These are phyloP conservation scores for Lobophora halterata DNA, from an alignment of 2,888 invertebrate genomes.

Conservation along the genomic window DNA sequence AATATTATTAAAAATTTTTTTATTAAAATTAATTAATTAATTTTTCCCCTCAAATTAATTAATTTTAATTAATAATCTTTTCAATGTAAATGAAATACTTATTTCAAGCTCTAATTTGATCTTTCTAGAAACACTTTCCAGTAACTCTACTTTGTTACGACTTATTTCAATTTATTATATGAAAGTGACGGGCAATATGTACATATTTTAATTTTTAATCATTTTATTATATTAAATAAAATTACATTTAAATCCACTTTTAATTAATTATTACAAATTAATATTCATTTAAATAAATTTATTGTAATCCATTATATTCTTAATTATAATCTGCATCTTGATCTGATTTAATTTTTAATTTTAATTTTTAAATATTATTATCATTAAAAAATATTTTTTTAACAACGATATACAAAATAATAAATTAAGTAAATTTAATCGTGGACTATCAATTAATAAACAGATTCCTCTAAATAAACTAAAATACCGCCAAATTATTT, in stretches of 20 bases:
- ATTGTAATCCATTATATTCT: conserved; percentile 85
- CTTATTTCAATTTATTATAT: conserved; percentile 85
- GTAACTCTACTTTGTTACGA: conserved; percentile 91
- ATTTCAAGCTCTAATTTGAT: conserved; percentile 83
- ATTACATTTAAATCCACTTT: conserved; percentile 86
- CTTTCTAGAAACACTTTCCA: conserved; percentile 87
- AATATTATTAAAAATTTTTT: conserved; percentile 69
- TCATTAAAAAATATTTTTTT: conserved; percentile 69
- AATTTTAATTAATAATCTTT: conserved; percentile 71
- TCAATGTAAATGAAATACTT: conserved; percentile 86
- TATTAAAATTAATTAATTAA: conserved; percentile 63
- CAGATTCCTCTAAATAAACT: conserved; percentile 86
- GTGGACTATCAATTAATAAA: conserved; percentile 85
- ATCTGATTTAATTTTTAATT: conserved; percentile 82
- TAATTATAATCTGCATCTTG: conserved; percentile 86
- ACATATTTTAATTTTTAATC: conserved; percentile 85
- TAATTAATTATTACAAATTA: conserved; percentile 59
- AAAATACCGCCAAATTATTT: conserved; percentile 86
- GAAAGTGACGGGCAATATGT: conserved; percentile 91
- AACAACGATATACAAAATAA: conserved; percentile 71
- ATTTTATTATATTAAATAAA: conserved; percentile 75
- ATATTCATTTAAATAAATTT: conserved; percentile 76
- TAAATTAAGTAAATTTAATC: conserved; percentile 77
- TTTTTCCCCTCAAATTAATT: conserved; percentile 61
- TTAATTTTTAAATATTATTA: conserved; percentile 64